phyloP scores from a whole-genome alignment of 1,140 invertebrate genomes.

The Aleiodes sp. region DNA sequence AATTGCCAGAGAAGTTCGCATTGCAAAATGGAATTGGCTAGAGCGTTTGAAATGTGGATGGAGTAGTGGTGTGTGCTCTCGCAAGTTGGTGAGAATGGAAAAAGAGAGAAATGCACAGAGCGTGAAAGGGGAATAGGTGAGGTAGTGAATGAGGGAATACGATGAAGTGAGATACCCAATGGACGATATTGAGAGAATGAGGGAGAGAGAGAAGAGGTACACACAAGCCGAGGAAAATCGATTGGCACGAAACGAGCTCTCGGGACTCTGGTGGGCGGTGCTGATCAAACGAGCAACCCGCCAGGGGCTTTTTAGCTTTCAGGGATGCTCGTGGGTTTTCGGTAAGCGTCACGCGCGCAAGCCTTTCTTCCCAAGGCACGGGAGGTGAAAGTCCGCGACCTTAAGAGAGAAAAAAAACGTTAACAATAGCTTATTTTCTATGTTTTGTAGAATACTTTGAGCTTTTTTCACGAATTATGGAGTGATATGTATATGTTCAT shows the following conservation, averaged over 20 bases:
- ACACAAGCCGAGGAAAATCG: conserved; percentile 29
- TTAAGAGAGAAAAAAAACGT: not conserved
- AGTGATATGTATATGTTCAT: too few relatives aligned
- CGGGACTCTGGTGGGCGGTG: conserved; percentile 30
- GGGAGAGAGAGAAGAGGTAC: not conserved
- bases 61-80: conserved; percentile 13
- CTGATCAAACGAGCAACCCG: conserved; percentile 36
- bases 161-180: not conserved
- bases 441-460: too few relatives aligned
- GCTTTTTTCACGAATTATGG: too few relatives aligned
- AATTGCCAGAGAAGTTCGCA: conserved; percentile 31
- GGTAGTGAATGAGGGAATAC: not conserved
- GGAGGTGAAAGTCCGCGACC: conserved; percentile 9
- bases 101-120: conserved; percentile 14
- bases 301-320: conserved; percentile 35
- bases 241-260: conserved; percentile 35
- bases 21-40: conserved; percentile 31
- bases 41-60: conserved; percentile 28
- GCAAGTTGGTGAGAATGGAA: conserved; percentile 15
- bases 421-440: too few relatives aligned
- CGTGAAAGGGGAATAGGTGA: not conserved
- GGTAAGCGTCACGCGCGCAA: conserved; percentile 15
- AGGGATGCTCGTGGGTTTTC: conserved; percentile 18
- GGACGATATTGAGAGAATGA: not conserved
- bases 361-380: conserved; percentile 12